Conservation (phyloP, 2,888 invertebrate genomes). For the Steinernema hermaphroditum region DNA sequence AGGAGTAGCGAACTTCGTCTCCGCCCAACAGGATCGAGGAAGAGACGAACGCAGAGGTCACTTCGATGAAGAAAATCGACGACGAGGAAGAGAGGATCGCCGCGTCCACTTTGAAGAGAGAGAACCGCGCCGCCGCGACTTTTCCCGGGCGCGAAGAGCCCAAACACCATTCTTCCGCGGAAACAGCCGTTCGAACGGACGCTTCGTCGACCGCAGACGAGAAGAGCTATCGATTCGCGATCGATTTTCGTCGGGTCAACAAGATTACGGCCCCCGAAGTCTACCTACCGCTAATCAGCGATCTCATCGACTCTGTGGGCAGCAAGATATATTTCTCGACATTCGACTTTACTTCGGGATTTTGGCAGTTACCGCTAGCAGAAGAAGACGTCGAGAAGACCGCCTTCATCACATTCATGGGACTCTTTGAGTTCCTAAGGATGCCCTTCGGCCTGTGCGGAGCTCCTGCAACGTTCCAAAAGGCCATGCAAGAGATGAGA, state of each 20-base stretch:
- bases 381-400: not conserved
- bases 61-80: not conserved
- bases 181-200: not conserved
- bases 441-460: too few species aligned
- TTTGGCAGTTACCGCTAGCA: not conserved
- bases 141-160: not conserved
- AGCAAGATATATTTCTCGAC: not conserved
- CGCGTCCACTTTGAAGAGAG: not conserved
- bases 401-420: too few species aligned
- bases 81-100: not conserved
- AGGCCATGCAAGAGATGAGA: too few species aligned
- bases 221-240: too few species aligned
- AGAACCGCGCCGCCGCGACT: not conserved
- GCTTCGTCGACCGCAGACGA: not conserved
- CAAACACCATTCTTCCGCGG: not conserved
- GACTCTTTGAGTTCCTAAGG: too few species aligned
- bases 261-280: too few species aligned
- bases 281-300: not conserved
- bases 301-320: not conserved
- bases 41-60: too few species aligned
- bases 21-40: not conserved
- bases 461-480: too few species aligned
- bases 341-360: not conserved
- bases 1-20: not conserved
- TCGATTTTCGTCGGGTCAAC: too few species aligned